Conservation (phyloP, 2,113 vertebrate genomes). For the Brachyhypopomus gauderio region DNA sequence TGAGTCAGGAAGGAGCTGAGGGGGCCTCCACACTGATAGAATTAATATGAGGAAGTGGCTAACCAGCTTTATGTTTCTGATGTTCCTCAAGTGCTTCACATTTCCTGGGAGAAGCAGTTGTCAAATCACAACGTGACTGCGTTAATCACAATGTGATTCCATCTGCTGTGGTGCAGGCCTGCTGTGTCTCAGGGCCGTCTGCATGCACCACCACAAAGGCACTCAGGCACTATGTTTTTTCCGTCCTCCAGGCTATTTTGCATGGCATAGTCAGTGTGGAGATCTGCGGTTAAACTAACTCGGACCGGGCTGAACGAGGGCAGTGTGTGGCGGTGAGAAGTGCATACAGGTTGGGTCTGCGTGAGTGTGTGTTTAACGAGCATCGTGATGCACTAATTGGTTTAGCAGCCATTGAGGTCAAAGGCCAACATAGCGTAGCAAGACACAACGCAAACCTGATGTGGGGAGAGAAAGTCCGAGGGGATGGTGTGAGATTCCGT, state of each 20-base stretch:
- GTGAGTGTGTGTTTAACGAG: constrained; percentile 68
- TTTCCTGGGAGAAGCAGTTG: constrained; percentile 67
- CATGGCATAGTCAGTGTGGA: neutral
- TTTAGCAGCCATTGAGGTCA: constrained; percentile 77
- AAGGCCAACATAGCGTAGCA: constrained; percentile 75
- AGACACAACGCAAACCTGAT: constrained; percentile 79
- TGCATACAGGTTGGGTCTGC: constrained; percentile 32
- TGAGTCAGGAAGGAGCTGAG: neutral
- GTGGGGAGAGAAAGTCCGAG: constrained; percentile 60
- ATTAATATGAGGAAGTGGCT: constrained; percentile 75
- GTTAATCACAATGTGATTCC: constrained; percentile 64
- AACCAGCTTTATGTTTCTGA: constrained; percentile 67
- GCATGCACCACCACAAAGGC: constrained; percentile 22
- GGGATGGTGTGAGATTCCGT: constrained; percentile 70
- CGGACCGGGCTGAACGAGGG: neutral
- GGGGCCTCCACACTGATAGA: constrained; percentile 69
- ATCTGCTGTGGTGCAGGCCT: constrained; percentile 54
- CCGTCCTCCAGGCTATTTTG: constrained; percentile 26
- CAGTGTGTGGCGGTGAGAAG: constrained; percentile 9
- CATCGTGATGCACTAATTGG: constrained; percentile 80
- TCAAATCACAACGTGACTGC: constrained; percentile 23
- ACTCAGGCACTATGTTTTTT: constrained; percentile 7
- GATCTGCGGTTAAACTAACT: constrained; percentile 47
- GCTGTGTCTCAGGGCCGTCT: constrained; percentile 10
- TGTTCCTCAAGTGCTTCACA: constrained; percentile 62